Conservation (phyloP, 2,797 vertebrate species). For the Karalla daura region DNA sequence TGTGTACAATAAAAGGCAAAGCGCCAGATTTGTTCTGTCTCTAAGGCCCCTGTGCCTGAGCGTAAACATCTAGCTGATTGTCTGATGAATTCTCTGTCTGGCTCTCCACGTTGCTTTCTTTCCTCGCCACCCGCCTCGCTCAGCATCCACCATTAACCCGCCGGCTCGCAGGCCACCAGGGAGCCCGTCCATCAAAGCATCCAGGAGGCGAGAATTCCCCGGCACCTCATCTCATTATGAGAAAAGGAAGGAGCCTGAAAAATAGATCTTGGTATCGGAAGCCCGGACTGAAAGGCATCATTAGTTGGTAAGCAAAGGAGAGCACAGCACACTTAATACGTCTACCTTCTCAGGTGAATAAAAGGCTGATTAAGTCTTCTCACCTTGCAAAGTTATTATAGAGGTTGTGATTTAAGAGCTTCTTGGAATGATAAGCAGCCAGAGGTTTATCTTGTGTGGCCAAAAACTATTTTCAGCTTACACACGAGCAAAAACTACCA, state of each 20-base stretch:
- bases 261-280: background rate
- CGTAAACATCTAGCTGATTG: constrained; percentile 37
- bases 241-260: background rate
- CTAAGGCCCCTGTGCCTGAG: background rate
- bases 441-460: background rate
- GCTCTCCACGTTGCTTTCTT: constrained; percentile 30
- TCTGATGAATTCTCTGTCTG: constrained; percentile 26
- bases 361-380: background rate
- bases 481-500: background rate
- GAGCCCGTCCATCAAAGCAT: constrained; percentile 48
- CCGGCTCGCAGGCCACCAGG: constrained; percentile 28
- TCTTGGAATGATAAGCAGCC: background rate
- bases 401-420: background rate
- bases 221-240: constrained; percentile 19
- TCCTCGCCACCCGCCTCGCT: constrained; percentile 15
- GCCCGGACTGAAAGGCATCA: background rate
- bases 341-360: background rate
- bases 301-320: constrained; percentile 10
- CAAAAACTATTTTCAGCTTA: background rate
- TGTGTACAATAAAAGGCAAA: background rate
- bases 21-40: background rate
- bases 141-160: constrained; percentile 43
- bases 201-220: constrained; percentile 34
- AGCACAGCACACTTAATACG: background rate
- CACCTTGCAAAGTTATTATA: background rate